Base-by-base conservation (phyloP, 35 echinoderm and acorn worm species). In the Acanthaster planci region DNA sequence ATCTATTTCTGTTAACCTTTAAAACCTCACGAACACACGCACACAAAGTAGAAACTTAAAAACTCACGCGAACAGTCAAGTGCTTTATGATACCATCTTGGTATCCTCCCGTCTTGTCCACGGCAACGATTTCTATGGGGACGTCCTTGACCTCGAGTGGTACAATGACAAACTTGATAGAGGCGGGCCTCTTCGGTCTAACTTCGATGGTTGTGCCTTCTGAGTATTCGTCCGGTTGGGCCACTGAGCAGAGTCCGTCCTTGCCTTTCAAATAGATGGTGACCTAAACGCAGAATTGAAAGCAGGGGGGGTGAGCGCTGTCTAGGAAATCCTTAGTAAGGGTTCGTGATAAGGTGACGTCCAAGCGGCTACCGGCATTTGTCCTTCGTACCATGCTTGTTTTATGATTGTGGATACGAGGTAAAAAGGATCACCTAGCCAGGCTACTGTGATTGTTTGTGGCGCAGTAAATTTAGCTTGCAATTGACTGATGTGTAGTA, bases 1-100 rank as follows among this genome's bases (percentile, higher is more conserved):
- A n/a, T n/a, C n/a, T n/a, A n/a, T n/a, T n/a, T n/a, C n/a, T n/a
- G n/a, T n/a, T n/a, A n/a, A n/a, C 42, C 4, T 47, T 47, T 12
- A 6, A 47, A 47, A 47, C 4, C 4, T 4, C 4, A 6, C 4
- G 12, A 4, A 47, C 42, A 47, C 4, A 12, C 42, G 42, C 4
- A 47, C 42, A 47, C 4, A 47, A 47, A 35, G 60, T 68, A 35
- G 5, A 7, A 8, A n/a, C 29, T n/a, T n/a, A 39, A 38, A 85
- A 5, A 90, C 91, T 86, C 67, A 99, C 96, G 80, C 89, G 37
- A 51, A 99, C 96, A 77, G 77, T 93, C 17, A 99, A 86, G 0
- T 84, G 47, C 38, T 91, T 99, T 60, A 81, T 76, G 1, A 99
- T 75, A 30, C 53, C 86, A 83, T 99, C 96, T 16, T 51, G 60